Evolutionary conservation across 1,140 invertebrate genomes (phyloP), one percentile per base, ranked within the genome.

Genomic region (Drosophila burlai): DNA sequence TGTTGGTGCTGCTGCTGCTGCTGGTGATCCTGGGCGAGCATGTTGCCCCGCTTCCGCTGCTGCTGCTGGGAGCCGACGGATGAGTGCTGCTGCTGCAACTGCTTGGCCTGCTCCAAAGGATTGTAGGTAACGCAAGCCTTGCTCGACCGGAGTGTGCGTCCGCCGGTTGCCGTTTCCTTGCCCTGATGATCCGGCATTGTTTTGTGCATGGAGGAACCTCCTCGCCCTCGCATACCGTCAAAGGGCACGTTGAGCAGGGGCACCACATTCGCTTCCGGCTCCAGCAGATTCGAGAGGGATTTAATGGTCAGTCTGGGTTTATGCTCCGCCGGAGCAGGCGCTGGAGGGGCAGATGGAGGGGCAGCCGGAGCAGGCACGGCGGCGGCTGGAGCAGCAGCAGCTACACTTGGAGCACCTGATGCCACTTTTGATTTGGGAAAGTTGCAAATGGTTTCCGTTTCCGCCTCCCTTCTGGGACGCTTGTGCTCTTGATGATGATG

Each of bases 251-350:
- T 90, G 2, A 90, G 59, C 26, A 90, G 68, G 18, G 87, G 87
- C 47, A 90, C 79, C 55, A 80, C 80, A 49, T 85, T 81, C 54
- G 83, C 80, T 59, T 93, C 90, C 1, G 94, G 94, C 68, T 94
- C 94, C 81, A 95, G 69, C 34, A 95, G 90, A 87, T 95, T 95
- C 36, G 94, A 94, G 34, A 95, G 93, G n/a, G 94, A 94, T 76
- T 95, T 95, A 42, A 94, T 94, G 76, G 94, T 94, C 45, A 95
- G 94, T 55, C 94, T 83, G 40, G 94, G 94, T 61, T 94, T 93
- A 66, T 94, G 93, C 63, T 94, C 94, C 13, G 57, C 46, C 9
- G 77, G 59, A 4, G 69, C 74, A 0, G 76, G 29, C 11, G 63
- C 26, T n/a, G 81, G 49, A 10, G 64, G 13, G 45, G 58, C 21